A percentile compares a stretch with the other conserved stretches of the same genome.
Conservation (phyloP, 1,140 invertebrate species). For the Bombus terrestris region DNA sequence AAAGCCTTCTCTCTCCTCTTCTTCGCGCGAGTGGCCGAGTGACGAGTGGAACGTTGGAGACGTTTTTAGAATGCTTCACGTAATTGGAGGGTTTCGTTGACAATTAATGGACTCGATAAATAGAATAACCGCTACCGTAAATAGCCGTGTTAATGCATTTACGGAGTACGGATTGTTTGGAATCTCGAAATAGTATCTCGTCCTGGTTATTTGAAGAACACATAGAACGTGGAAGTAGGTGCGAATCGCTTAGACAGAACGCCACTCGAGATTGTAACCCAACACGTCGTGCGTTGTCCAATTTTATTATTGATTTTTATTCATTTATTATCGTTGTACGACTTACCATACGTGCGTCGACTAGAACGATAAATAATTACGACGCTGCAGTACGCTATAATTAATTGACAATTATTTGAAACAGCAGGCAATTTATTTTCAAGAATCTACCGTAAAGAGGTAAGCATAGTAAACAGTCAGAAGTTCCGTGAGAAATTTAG, state of each 20-base stretch:
- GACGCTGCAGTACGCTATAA: too few relatives aligned
- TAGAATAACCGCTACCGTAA: slow-evolving; percentile 10
- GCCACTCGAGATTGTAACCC: not conserved
- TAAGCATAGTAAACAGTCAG: too few relatives aligned
- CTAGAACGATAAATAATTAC: too few relatives aligned
- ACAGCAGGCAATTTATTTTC: too few relatives aligned
- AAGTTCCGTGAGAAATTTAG: not conserved
- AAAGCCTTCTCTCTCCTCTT: slow-evolving; percentile 1
- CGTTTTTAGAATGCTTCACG: slow-evolving; percentile 25
- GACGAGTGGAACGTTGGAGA: slow-evolving; percentile 26
- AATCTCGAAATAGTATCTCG: not conserved
- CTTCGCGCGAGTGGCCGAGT: too few relatives aligned
- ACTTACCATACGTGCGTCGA: too few relatives aligned
- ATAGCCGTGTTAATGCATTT: slow-evolving; percentile 21
- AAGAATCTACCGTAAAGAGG: too few relatives aligned
- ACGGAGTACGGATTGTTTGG: slow-evolving; percentile 6
- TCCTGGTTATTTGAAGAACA: not conserved
- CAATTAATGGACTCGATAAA: slow-evolving; percentile 23
- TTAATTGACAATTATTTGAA: too few relatives aligned
- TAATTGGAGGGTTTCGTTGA: slow-evolving; percentile 30
- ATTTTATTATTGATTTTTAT: too few relatives aligned
- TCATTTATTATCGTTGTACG: too few relatives aligned
- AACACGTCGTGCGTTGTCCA: not conserved
- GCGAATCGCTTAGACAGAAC: not conserved
- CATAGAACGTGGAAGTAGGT: not conserved